These are phyloP conservation scores for Chloebia gouldiae DNA, from an alignment of 2,113 vertebrate genomes.

Conservation along the genomic window DNA sequence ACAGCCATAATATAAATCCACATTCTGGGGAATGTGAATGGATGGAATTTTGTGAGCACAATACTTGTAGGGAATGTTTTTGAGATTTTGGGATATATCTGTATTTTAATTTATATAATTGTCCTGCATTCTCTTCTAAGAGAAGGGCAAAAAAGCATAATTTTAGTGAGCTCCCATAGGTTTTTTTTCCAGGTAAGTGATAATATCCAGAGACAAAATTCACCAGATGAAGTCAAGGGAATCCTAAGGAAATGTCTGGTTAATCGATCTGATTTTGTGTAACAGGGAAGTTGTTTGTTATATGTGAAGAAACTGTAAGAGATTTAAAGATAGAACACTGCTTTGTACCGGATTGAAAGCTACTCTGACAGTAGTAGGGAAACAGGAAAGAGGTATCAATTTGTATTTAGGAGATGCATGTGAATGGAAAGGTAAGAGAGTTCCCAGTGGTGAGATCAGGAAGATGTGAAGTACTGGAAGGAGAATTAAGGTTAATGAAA, in stretches of 20 bases:
- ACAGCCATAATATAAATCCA: not conserved
- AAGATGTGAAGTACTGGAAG: not conserved
- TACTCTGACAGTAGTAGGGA: not conserved
- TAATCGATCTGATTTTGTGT: not conserved
- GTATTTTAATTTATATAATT: conserved; percentile 29
- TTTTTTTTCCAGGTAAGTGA: conserved; percentile 6
- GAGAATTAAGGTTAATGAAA: not conserved
- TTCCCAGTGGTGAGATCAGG: not conserved
- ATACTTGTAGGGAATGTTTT: not conserved
- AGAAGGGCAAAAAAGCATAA: not conserved
- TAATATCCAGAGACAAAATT: not conserved
- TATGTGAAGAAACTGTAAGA: not conserved
- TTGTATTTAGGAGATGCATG: not conserved
- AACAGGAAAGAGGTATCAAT: not conserved
- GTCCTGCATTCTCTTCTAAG: conserved; percentile 3
- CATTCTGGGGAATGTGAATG: not conserved
- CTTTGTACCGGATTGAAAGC: not conserved
- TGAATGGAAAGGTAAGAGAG: not conserved
- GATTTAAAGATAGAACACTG: not conserved
- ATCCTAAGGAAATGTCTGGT: not conserved
- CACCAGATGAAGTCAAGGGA: not conserved
- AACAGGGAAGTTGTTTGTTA: not conserved
- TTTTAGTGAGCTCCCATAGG: conserved; percentile 25
- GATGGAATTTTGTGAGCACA: not conserved
- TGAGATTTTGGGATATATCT: conserved; percentile 10